Evolutionary conservation across 2,113 vertebrate species (phyloP), one percentile per base, ranked within the genome.

Genomic region (Corythornis madagascariensis): DNA sequence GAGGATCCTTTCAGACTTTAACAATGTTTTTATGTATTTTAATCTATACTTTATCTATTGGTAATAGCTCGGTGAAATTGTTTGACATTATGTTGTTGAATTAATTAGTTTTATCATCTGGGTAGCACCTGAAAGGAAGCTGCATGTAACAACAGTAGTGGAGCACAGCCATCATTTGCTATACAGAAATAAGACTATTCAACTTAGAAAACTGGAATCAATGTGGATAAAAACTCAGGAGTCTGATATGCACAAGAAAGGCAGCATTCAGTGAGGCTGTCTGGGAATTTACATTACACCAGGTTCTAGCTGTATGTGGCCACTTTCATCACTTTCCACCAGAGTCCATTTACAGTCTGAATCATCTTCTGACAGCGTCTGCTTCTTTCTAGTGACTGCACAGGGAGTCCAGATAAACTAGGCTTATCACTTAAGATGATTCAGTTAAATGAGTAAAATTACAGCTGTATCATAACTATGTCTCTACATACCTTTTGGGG

Each of bases 1-100:
- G 94, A 96, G 74, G 35, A 94, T 74, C 35, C 81, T 92, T 97
- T 88, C 81, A 87, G 80, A 90, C 35, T 96, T 90, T 53, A 91
- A 80, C 28, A 67, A 67, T 64, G 48, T 52, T 74, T 92, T 61
- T 11, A 60, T 45, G 13, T 69, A 71, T 67, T 73, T 74, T 73
- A 76, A 21, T 56, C 33, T 38, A 8, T 21, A 67, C 83, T 83
- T 90, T 70, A 82, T 66, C 87, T 82, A 45, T 82, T 71, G 16
- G 64, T 40, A 70, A 59, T 64, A 57, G 61, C 80, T 80, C 89
- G 86, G 26, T 83, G 71, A 84, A 89, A 76, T 35, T 89, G n/a
- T 70, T 43, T 76, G 75, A 84, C 4, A 7, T 76, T 95, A 91
- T 15, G 22, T 10, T 60, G 26, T 60, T 74, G 66, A 72, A 82